A percentile compares a stretch with the other conserved stretches of the same genome.
phyloP scores from a whole-genome alignment of 2,797 vertebrate genomes.

The Coregonus ussuriensis region DNA sequence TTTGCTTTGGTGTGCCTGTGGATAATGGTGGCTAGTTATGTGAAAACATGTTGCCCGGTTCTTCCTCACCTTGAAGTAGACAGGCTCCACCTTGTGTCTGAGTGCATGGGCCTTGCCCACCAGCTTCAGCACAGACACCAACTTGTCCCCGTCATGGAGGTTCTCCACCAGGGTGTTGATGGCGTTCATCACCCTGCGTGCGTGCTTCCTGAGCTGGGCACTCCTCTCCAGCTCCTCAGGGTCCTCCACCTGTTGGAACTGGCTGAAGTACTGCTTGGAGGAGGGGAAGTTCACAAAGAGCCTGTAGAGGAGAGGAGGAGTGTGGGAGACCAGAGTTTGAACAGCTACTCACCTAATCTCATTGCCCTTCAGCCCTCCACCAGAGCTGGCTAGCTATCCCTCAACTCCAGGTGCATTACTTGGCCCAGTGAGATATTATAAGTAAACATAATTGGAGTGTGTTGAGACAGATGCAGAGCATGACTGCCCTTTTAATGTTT shows the following conservation, averaged over 20 bases:
- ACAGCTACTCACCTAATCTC: slow-evolving; percentile 33
- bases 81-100: slow-evolving; percentile 91
- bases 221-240: slow-evolving; percentile 86
- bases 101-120: slow-evolving; percentile 89
- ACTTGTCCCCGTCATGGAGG: slow-evolving; percentile 84
- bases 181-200: slow-evolving; percentile 84
- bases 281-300: slow-evolving; percentile 91
- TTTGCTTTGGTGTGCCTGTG: too few relatives aligned
- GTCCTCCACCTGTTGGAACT: slow-evolving; percentile 90
- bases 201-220: slow-evolving; percentile 87
- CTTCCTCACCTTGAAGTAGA: slow-evolving; percentile 90
- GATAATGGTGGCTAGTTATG: too few relatives aligned
- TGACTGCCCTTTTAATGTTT: slow-evolving; percentile 45
- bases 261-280: slow-evolving; percentile 93
- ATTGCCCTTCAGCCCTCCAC: too few relatives aligned
- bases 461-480: slow-evolving; percentile 23
- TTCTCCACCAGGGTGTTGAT: slow-evolving; percentile 91
- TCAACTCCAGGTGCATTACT: too few relatives aligned
- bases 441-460: slow-evolving; percentile 45
- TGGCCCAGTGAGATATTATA: slow-evolving; percentile 44
- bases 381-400: too few relatives aligned
- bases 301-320: slow-evolving; percentile 65
- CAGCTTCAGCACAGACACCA: slow-evolving; percentile 80
- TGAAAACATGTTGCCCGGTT: not conserved
- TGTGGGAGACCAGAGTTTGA: slow-evolving; percentile 22